These are phyloP conservation scores for Melanotaenia trifasciata DNA, from an alignment of 2,797 vertebrate genomes.

Conservation along the genomic window DNA sequence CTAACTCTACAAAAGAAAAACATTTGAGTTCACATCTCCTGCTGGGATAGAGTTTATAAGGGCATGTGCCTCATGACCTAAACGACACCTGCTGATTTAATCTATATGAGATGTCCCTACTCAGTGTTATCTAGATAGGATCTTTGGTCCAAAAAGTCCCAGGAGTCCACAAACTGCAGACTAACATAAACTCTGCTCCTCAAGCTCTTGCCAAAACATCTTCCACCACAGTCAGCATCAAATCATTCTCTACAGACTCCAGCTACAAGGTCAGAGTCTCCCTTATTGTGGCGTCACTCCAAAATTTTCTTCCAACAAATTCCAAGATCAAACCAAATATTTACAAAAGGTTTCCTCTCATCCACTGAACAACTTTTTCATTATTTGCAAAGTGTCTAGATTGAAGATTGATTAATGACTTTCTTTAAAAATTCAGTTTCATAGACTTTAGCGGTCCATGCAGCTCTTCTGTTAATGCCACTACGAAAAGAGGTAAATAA, in stretches of 20 bases:
- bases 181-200: conserved; percentile 33
- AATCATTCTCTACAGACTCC: conserved; percentile 41
- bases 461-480: conserved; percentile 1
- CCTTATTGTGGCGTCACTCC: conserved; percentile 33
- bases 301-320: conserved; percentile 55
- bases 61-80: neutral
- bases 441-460: conserved; percentile 3
- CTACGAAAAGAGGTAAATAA: conserved; percentile 4
- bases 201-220: conserved; percentile 47
- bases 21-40: conserved; percentile 1
- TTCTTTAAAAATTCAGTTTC: neutral
- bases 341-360: conserved; percentile 61
- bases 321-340: conserved; percentile 72
- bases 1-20: conserved; percentile 8
- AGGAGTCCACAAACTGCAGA: conserved; percentile 34
- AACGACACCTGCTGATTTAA: conserved; percentile 8
- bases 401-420: conserved; percentile 7
- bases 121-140: conserved; percentile 29
- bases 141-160: conserved; percentile 26
- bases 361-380: conserved; percentile 8
- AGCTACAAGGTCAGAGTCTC: conserved; percentile 57
- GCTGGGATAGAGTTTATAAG: conserved; percentile 3
- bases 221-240: conserved; percentile 50
- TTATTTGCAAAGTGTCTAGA: conserved; percentile 38
- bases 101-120: neutral